Evolutionary conservation across 2,113 vertebrate species (phyloP), one percentile per base, ranked within the genome.

Genomic region (Isurus oxyrinchus): DNA sequence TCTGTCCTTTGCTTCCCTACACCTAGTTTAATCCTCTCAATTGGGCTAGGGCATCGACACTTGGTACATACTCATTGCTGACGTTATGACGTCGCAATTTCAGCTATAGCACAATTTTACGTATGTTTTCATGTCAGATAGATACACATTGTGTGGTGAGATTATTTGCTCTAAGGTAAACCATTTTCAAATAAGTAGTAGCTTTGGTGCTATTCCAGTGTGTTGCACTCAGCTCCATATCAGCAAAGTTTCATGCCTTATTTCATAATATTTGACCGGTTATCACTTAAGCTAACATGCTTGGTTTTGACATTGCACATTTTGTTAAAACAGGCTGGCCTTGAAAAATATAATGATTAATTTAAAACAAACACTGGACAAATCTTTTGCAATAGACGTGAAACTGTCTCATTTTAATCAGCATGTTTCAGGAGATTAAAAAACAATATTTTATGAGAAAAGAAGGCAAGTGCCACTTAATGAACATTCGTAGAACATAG

Each of bases 301-400:
- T 16, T 95, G 27, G 21, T 49, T 93, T 72, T 95, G 94, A 95
- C 67, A 25, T 94, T 95, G 94, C 10, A 69, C 63, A 69, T 69
- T 55, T 72, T 95, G 94, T 95, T 69, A 95, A 53, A 95, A 95
- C 94, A 95, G 93, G 21, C 6, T 35, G 25, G 94, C 94, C 94
- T 95, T 95, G 94, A 72, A 95, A 72, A 95, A 95, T 53, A 55
- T 23, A 95, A 95, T 95, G 94, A 95, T 95, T 95, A 53, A 95
- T 95, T 95, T 95, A 72, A 72, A 53, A 72, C 94, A 72, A 95
- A 72, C 94, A 72, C 14, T 2, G 3, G 61, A 44, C 93, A 63
- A 67, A 23, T 40, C 93, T 95, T 95, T 95, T 72, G 94, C 66
- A 69, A 95, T 72, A 53, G 63, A 72, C 8, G 5, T 95, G 40